Conservation (phyloP, 2,797 vertebrate species). For the Neosilurus hyrtlii region DNA sequence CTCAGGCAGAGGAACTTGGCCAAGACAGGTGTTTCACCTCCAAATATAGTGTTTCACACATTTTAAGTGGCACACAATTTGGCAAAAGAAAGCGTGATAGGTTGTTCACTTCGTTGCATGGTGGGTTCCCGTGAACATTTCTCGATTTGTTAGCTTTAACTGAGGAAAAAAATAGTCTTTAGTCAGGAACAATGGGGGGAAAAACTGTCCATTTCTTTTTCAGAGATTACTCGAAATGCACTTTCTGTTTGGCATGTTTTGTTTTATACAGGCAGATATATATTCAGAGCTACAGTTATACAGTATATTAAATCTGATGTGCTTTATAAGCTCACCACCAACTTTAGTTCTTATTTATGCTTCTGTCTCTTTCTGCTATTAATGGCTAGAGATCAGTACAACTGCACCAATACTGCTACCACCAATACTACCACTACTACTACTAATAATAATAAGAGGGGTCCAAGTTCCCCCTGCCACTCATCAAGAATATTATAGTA, state of each 20-base stretch:
- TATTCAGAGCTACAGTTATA: not conserved
- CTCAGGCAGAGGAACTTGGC: conserved; percentile 44
- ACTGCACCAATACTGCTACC: not conserved
- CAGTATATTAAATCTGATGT: not conserved
- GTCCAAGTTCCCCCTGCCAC: too few relatives aligned
- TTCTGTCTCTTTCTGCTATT: not conserved
- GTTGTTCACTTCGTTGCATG: too few relatives aligned
- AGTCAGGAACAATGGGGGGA: not conserved
- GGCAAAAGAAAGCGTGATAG: not conserved
- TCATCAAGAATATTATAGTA: too few relatives aligned
- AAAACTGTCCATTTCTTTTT: not conserved
- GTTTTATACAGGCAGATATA: not conserved
- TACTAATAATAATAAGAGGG: not conserved
- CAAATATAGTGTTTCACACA: conserved; percentile 35
- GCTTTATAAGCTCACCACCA: not conserved
- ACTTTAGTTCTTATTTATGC: too few relatives aligned
- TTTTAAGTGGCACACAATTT: conserved; percentile 17
- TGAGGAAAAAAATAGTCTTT: not conserved
- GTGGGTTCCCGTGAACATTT: not conserved
- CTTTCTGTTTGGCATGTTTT: not conserved
- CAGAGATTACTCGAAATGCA: not conserved
- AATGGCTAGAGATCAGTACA: not conserved
- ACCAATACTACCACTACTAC: not conserved
- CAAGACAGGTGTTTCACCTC: conserved; percentile 50
- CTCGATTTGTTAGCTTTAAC: not conserved